These are phyloP conservation scores for Prionace glauca DNA, from an alignment of 2,797 vertebrate genomes.

Conservation along the genomic window DNA sequence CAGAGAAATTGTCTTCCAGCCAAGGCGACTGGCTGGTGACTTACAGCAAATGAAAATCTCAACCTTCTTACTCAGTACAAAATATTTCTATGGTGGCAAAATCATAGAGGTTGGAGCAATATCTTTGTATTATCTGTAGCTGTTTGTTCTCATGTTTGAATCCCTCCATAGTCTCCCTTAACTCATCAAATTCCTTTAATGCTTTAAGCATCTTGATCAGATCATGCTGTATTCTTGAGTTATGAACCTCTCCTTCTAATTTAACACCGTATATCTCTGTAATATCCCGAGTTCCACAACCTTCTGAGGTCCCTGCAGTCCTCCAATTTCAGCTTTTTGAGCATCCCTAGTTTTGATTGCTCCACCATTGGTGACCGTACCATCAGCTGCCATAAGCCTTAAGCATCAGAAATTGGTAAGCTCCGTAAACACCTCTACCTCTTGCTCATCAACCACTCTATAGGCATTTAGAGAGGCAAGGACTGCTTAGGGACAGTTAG, in stretches of 20 bases:
- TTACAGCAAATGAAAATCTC: slow-evolving; percentile 53
- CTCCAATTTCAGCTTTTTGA: neutral
- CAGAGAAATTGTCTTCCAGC: slow-evolving; percentile 53
- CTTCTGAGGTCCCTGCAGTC: neutral
- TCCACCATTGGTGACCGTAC: too few species aligned
- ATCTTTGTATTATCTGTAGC: neutral
- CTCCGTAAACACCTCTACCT: too few species aligned
- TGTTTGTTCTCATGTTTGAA: neutral
- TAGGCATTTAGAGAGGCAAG: too few species aligned
- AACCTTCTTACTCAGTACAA: slow-evolving; percentile 60
- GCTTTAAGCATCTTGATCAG: too few species aligned
- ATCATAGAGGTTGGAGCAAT: neutral
- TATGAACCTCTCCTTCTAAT: too few species aligned
- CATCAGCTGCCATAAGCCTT: too few species aligned
- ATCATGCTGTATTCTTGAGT: too few species aligned
- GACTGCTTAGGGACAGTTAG: too few species aligned
- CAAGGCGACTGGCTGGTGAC: slow-evolving; percentile 56
- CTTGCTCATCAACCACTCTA: too few species aligned
- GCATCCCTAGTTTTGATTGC: too few species aligned
- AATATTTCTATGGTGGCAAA: slow-evolving; percentile 51
- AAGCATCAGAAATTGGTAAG: too few species aligned
- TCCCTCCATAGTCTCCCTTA: neutral
- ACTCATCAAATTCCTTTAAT: neutral
- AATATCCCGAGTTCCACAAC: neutral
- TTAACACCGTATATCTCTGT: neutral